Percentiles rank a stretch among this genome's conserved stretches.
Conservation (phyloP, 2,888 invertebrate genomes). For the Sphecodes monilicornis region DNA sequence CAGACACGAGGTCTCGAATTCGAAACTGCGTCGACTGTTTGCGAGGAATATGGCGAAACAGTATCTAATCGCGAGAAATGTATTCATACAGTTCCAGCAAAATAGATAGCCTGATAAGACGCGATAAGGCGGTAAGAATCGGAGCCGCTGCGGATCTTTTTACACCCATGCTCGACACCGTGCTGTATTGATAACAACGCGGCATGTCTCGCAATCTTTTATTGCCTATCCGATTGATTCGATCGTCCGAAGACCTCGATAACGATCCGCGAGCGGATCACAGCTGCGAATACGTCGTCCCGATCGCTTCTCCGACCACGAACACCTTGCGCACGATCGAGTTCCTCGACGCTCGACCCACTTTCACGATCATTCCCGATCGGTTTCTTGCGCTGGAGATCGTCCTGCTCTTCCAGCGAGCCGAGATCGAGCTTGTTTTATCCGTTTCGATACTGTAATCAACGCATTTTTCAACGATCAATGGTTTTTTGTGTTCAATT, state of each 20-base stretch:
- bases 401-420: background rate
- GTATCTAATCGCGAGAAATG: conserved; percentile 74
- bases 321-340: conserved; percentile 11
- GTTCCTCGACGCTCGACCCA: conserved; percentile 16
- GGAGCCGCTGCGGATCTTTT: conserved; percentile 52
- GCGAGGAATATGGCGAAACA: conserved; percentile 45
- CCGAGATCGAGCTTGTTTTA: background rate
- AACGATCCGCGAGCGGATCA: conserved; percentile 25
- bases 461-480: background rate
- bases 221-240: conserved; percentile 38
- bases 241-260: background rate
- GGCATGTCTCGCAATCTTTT: conserved; percentile 37
- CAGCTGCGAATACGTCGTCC: background rate
- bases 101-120: conserved; percentile 74
- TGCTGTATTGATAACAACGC: background rate
- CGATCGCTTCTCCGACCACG: background rate
- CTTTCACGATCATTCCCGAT: conserved; percentile 13
- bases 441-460: background rate
- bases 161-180: conserved; percentile 33
- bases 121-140: conserved; percentile 58
- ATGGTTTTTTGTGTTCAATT: background rate
- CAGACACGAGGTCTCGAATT: conserved; percentile 24
- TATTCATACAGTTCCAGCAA: conserved; percentile 72
- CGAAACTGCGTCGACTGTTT: conserved; percentile 31
- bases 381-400: conserved; percentile 1